These are phyloP conservation scores for Halocynthia roretzi DNA, from an alignment of 23 tunicate species.

Conservation along the genomic window DNA sequence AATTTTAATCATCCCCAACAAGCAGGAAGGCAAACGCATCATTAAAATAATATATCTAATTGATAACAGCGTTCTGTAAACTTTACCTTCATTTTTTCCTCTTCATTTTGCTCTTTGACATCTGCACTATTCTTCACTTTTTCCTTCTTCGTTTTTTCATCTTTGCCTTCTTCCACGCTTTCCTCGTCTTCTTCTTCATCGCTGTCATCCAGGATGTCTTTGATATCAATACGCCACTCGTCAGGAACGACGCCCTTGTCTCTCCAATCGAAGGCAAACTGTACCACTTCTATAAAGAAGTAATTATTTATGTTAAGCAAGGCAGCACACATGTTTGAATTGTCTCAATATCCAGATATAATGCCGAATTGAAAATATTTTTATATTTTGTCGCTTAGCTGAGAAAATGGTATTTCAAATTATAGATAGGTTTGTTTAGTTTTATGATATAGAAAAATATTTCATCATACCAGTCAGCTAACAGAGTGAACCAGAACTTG, in stretches of 20 bases:
- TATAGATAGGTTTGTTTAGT: not conserved
- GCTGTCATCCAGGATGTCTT: slow-evolving; percentile 22
- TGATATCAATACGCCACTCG: slow-evolving; percentile 66
- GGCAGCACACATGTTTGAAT: no score
- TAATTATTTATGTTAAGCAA: no score
- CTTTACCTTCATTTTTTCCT: slow-evolving; percentile 1
- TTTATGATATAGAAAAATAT: not conserved
- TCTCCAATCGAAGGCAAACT: slow-evolving; percentile 45
- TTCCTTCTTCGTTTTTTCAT: slow-evolving; percentile 7
- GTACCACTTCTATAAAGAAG: not conserved
- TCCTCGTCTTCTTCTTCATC: slow-evolving; percentile 33
- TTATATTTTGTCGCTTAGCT: not conserved
- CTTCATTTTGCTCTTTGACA: slow-evolving; percentile 4
- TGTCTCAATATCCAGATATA: no score
- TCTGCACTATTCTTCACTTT: slow-evolving; percentile 4
- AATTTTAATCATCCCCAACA: not conserved
- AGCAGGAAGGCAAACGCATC: not conserved
- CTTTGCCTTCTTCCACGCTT: slow-evolving; percentile 5
- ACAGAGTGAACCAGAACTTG: not conserved
- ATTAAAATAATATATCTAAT: not conserved
- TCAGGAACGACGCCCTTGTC: slow-evolving; percentile 42
- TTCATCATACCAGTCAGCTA: not conserved
- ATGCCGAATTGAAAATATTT: not conserved
- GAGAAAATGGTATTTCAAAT: no score
- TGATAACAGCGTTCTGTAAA: not conserved